Conservation (phyloP, 2,797 vertebrate species). For the Sebastiscus albofasciatus region DNA sequence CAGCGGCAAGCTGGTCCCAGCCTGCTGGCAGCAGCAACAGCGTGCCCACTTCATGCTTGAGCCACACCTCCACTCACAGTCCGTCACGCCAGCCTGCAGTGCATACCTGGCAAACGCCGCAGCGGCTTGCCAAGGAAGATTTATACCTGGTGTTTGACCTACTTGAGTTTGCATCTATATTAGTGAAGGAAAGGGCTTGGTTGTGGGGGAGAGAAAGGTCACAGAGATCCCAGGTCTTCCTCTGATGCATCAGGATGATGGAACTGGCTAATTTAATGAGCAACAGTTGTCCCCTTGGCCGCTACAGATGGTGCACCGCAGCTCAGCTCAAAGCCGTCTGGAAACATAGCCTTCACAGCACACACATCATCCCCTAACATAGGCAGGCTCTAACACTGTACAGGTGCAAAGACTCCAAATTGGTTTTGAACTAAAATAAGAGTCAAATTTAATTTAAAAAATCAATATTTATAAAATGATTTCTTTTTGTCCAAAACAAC, state of each 20-base stretch:
- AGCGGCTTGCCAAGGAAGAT: constrained; percentile 90
- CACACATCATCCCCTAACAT: constrained; percentile 46
- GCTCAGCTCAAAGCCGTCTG: constrained; percentile 76
- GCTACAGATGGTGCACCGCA: constrained; percentile 91
- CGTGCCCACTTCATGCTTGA: constrained; percentile 85
- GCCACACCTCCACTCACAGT: constrained; percentile 83
- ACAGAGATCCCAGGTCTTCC: constrained; percentile 90
- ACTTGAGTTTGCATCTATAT: constrained; percentile 96
- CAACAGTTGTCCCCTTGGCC: constrained; percentile 97
- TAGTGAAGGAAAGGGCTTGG: constrained; percentile 91
- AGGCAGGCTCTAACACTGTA: constrained; percentile 9
- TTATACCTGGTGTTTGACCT: constrained; percentile 97
- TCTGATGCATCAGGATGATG: constrained; percentile 95
- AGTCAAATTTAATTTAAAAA: neutral
- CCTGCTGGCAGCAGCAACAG: constrained; percentile 82
- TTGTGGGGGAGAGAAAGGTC: constrained; percentile 95
- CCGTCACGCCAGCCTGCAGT: constrained; percentile 87
- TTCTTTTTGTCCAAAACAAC: neutral
- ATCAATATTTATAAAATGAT: neutral
- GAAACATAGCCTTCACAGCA: constrained; percentile 71
- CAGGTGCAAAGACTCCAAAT: constrained; percentile 18
- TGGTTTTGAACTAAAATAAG: neutral
- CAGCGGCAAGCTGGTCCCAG: constrained; percentile 86
- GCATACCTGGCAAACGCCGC: constrained; percentile 88
- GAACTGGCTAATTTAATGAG: constrained; percentile 98